Conservation (phyloP, 2,797 vertebrate genomes). For the Aulostomus chinensis region DNA sequence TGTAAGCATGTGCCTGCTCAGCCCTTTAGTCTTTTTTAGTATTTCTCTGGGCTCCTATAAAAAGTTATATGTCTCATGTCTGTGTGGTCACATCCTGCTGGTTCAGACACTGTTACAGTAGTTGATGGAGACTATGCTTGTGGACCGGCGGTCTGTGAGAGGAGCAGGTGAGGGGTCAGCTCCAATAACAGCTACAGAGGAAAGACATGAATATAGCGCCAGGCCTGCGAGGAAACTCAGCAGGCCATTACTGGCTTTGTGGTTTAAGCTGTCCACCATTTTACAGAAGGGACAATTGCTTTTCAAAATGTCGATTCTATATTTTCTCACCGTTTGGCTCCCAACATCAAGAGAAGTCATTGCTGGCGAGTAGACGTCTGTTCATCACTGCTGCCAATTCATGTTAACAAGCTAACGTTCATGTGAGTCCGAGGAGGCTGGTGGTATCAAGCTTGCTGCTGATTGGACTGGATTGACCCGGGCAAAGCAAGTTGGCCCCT, state of each 20-base stretch:
- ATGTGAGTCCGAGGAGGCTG: slow-evolving; percentile 18
- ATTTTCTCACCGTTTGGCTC: slow-evolving; percentile 33
- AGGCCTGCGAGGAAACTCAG: slow-evolving; percentile 30
- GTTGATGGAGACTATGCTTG: slow-evolving; percentile 6
- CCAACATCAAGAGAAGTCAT: slow-evolving; percentile 15
- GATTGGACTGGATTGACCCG: slow-evolving; percentile 48
- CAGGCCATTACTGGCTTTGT: slow-evolving; percentile 29
- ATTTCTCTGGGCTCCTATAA: slow-evolving; percentile 10
- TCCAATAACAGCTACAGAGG: slow-evolving; percentile 32
- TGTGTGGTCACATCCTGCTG: slow-evolving; percentile 38
- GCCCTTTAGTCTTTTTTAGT: slow-evolving; percentile 12
- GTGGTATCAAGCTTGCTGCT: slow-evolving; percentile 32
- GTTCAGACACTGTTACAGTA: slow-evolving; percentile 11
- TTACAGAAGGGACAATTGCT: slow-evolving; percentile 41
- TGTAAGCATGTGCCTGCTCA: neutral
- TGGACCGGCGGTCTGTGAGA: neutral
- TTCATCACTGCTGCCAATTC: slow-evolving; percentile 25
- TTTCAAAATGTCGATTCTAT: slow-evolving; percentile 51
- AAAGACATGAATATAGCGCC: slow-evolving; percentile 41
- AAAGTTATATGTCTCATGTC: slow-evolving; percentile 19
- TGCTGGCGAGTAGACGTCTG: slow-evolving; percentile 34
- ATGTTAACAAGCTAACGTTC: slow-evolving; percentile 21
- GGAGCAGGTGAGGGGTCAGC: slow-evolving; percentile 45
- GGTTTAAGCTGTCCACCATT: slow-evolving; percentile 52
- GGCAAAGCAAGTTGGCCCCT: slow-evolving; percentile 32